Evolutionary conservation across 1,140 invertebrate genomes (phyloP).

Genomic region (Forficula auricularia): DNA sequence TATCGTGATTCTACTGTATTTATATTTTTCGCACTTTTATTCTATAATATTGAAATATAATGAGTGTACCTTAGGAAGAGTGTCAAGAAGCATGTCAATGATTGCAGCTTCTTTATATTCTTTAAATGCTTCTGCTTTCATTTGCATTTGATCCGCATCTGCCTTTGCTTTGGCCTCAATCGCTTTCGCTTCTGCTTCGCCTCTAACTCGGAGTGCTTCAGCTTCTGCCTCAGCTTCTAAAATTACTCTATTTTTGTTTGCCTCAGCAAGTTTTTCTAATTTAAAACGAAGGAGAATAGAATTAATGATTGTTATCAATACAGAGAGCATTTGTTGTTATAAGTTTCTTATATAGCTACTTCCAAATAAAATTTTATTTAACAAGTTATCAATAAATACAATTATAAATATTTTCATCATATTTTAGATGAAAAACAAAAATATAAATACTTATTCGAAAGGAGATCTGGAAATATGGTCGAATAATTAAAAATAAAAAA

Average conservation of each 20-base stretch:
- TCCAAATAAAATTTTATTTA: too few relatives aligned
- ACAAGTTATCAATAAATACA: too few relatives aligned
- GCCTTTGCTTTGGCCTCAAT: conserved; percentile 86
- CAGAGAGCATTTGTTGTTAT: too few relatives aligned
- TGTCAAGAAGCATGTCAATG: conserved; percentile 92
- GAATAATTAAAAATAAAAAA: too few relatives aligned
- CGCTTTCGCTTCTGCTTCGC: conserved; percentile 84
- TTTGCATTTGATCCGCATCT: conserved; percentile 89
- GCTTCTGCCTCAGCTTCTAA: conserved; percentile 88
- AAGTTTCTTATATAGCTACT: too few relatives aligned
- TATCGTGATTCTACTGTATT: too few relatives aligned
- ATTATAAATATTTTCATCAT: too few relatives aligned
- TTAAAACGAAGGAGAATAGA: conserved; percentile 28
- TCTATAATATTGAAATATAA: background rate
- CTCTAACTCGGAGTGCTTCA: conserved; percentile 62
- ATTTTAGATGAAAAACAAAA: too few relatives aligned
- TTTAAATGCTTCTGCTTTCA: conserved; percentile 90
- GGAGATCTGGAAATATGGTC: too few relatives aligned
- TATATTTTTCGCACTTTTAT: too few relatives aligned
- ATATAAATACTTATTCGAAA: too few relatives aligned
- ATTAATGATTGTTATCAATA: conserved; percentile 1
- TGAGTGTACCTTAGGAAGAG: conserved; percentile 75
- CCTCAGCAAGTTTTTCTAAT: conserved; percentile 84
- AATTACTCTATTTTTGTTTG: conserved; percentile 65
- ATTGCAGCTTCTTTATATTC: conserved; percentile 93